Conservation (phyloP, 2,113 vertebrate genomes). For the Hyperopisus bebe region DNA sequence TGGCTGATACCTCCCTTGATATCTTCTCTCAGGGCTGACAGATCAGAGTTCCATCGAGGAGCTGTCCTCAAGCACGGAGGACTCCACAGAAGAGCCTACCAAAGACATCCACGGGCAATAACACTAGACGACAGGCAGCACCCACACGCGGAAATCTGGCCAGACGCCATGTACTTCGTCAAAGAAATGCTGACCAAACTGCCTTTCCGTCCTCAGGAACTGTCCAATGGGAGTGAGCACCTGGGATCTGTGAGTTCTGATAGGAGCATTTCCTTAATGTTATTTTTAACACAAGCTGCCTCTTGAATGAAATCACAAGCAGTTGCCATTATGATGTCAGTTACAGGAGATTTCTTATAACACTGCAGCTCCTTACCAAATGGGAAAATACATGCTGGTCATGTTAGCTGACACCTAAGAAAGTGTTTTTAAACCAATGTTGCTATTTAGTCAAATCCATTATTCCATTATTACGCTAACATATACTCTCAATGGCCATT, state of each 20-base stretch:
- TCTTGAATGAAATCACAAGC: neutral
- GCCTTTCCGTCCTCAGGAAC: neutral
- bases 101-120: neutral
- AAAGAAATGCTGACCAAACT: slow-evolving; percentile 15
- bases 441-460: neutral
- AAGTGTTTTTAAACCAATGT: slow-evolving; percentile 6
- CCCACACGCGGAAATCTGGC: neutral
- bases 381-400: slow-evolving; percentile 53
- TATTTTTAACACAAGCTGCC: neutral
- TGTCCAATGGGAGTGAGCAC: neutral
- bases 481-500: neutral
- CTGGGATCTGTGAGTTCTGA: neutral
- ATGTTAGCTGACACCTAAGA: slow-evolving; percentile 39
- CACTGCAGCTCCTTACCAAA: neutral
- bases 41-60: slow-evolving; percentile 68
- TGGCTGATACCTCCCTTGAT: neutral
- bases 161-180: neutral
- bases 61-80: slow-evolving; percentile 46
- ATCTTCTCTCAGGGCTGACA: slow-evolving; percentile 54
- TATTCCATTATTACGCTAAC: neutral
- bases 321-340: neutral
- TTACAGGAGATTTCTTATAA: neutral
- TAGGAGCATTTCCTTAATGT: neutral
- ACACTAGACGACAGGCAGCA: slow-evolving; percentile 19
- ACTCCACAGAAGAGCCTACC: slow-evolving; percentile 9